Evolutionary conservation across 1,140 invertebrate genomes (phyloP).

Genomic region (Brachionus paranguensis): DNA sequence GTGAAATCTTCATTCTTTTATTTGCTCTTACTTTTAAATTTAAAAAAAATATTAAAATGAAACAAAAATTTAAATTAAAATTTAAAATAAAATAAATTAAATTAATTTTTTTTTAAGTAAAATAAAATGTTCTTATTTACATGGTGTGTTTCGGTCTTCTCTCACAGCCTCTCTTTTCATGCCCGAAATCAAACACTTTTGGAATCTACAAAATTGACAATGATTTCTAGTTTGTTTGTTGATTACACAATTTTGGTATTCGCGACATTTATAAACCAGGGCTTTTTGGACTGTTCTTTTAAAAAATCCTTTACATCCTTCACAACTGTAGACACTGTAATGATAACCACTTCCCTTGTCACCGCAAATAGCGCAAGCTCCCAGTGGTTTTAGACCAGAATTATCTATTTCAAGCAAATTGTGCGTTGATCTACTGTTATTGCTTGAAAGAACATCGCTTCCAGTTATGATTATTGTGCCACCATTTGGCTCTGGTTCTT

Average conservation of each 20-base stretch:
- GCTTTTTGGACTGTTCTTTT: constrained; percentile 54
- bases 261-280: constrained; percentile 55
- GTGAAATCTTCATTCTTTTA: constrained; percentile 26
- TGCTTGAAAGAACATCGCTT: not conserved
- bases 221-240: constrained; percentile 53
- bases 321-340: constrained; percentile 92
- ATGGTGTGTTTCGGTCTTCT: constrained; percentile 48
- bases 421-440: not conserved
- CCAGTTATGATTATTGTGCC: not conserved
- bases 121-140: not conserved
- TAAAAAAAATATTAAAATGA: not conserved
- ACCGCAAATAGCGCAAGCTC: constrained; percentile 83
- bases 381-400: not conserved
- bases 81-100: not conserved
- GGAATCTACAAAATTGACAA: constrained; percentile 56
- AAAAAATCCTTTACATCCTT: constrained; percentile 78
- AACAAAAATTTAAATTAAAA: not conserved
- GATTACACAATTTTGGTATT: constrained; percentile 52
- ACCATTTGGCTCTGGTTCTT: not conserved
- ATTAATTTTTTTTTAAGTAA: not conserved
- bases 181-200: constrained; percentile 48
- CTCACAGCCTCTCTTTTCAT: constrained; percentile 48
- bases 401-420: constrained; percentile 10
- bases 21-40: not conserved
- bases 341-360: constrained; percentile 96